Conservation (phyloP, 2,888 invertebrate species). For the Lamellibrachia satsuma region DNA sequence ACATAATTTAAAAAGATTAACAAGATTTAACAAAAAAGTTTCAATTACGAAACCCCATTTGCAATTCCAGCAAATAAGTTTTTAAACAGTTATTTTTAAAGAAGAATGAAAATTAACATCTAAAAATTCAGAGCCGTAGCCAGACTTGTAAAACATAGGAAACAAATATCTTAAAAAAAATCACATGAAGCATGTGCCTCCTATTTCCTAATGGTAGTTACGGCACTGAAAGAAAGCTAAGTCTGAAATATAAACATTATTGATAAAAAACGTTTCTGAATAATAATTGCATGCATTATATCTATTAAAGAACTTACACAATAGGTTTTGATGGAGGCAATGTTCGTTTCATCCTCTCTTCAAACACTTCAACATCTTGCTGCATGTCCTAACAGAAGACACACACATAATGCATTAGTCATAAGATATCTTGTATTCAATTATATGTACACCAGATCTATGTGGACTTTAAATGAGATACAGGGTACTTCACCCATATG, state of each 20-base stretch:
- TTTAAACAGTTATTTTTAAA: not conserved
- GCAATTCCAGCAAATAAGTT: not conserved
- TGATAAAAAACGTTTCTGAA: not conserved
- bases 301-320: constrained; percentile 24
- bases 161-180: too few relatives aligned
- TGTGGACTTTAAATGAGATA: not conserved
- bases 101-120: not conserved
- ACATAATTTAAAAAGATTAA: too few relatives aligned
- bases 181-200: too few relatives aligned
- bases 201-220: too few relatives aligned
- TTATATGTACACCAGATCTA: not conserved
- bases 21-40: not conserved
- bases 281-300: not conserved
- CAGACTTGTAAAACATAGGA: too few relatives aligned
- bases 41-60: not conserved
- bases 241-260: not conserved
- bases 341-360: constrained; percentile 59
- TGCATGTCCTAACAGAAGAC: not conserved
- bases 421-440: not conserved
- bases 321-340: constrained; percentile 51
- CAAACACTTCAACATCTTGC: constrained; percentile 58
- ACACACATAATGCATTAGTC: not conserved
- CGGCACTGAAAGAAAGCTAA: not conserved
- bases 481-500: not conserved
- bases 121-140: not conserved